Evolutionary conservation across 2,113 vertebrate genomes (phyloP).

Genomic region (Casuarius casuarius): DNA sequence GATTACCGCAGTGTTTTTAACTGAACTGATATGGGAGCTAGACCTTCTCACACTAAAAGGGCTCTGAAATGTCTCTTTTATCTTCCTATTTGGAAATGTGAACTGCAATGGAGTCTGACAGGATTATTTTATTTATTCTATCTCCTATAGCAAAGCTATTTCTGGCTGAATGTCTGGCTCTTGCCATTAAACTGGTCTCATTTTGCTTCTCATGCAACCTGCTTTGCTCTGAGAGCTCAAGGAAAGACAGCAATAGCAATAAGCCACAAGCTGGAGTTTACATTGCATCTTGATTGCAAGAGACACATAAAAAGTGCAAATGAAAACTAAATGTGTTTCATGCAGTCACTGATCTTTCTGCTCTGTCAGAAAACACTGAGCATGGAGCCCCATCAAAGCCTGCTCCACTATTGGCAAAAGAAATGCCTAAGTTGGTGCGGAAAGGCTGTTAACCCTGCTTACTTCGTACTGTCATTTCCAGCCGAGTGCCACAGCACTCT

Average conservation of each 20-base stretch:
- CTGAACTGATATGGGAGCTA: neutral
- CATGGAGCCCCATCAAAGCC: neutral
- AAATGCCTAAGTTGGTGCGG: neutral
- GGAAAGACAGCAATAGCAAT: slow-evolving; percentile 40
- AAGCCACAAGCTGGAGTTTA: slow-evolving; percentile 10
- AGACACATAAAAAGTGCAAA: slow-evolving; percentile 42
- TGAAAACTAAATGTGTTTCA: neutral
- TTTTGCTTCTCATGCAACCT: slow-evolving; percentile 32
- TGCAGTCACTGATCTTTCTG: slow-evolving; percentile 17
- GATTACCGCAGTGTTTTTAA: neutral
- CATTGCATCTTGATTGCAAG: slow-evolving; percentile 20
- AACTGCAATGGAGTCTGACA: slow-evolving; percentile 2
- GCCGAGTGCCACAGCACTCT: neutral
- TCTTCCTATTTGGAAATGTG: slow-evolving; percentile 13
- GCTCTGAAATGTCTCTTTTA: slow-evolving; percentile 35
- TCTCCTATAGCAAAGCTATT: slow-evolving; percentile 36
- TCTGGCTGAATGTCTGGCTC: slow-evolving; percentile 9
- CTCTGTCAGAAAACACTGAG: neutral
- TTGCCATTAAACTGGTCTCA: slow-evolving; percentile 15
- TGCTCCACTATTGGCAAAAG: rapidly evolving
- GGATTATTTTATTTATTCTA: slow-evolving; percentile 33
- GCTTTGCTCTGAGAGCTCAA: slow-evolving; percentile 29
- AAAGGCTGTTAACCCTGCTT: slow-evolving; percentile 23
- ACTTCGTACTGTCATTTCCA: neutral
- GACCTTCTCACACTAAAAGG: neutral